phyloP scores from a whole-genome alignment of 2,113 vertebrate species.

The Stegostoma tigrinum region DNA sequence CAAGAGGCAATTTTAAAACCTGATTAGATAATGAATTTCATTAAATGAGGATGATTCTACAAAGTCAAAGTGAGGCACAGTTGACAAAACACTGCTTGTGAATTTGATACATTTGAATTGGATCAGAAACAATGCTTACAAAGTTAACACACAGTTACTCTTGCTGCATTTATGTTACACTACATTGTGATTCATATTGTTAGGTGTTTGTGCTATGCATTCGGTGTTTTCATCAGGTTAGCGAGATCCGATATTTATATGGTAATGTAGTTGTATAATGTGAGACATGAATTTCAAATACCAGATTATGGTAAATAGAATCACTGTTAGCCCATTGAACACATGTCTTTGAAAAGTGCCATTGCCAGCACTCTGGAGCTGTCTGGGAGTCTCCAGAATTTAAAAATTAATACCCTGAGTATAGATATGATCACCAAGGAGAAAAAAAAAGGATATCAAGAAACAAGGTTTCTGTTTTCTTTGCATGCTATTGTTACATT shows the following conservation, averaged over 20 bases:
- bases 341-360: neutral
- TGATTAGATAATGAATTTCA: neutral
- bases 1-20: neutral
- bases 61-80: neutral
- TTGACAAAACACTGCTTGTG: neutral
- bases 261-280: neutral
- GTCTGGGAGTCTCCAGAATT: neutral
- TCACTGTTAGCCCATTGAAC: neutral
- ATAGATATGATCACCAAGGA: neutral
- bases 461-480: neutral
- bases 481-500: no score
- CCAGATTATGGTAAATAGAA: neutral
- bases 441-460: neutral
- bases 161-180: neutral
- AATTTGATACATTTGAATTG: neutral
- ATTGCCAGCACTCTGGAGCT: neutral
- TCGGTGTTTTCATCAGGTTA: neutral
- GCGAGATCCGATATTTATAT: neutral
- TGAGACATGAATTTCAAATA: neutral
- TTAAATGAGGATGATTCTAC: neutral
- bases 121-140: neutral
- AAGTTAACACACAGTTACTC: neutral
- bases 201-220: neutral
- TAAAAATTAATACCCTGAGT: neutral
- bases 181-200: neutral